A percentile compares a stretch with the other conserved stretches of the same genome.
Evolutionary conservation across 2,113 vertebrate genomes (phyloP).

Genomic region (Campylorhamphus procurvoides): DNA sequence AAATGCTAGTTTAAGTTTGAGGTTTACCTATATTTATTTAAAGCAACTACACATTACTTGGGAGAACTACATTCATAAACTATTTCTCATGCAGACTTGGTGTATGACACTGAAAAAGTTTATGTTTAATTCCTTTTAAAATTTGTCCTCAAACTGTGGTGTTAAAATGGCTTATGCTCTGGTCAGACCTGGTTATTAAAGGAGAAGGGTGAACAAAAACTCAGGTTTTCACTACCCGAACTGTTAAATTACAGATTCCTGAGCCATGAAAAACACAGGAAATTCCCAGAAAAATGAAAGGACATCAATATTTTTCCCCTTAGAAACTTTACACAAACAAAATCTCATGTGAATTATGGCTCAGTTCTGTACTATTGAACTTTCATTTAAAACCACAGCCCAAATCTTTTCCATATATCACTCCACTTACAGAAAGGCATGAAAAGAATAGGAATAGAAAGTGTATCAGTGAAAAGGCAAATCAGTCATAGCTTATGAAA

Average conservation of each 20-base stretch:
- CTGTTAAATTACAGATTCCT: neutral
- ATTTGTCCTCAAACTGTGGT: neutral
- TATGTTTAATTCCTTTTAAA: neutral
- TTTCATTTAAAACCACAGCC: neutral
- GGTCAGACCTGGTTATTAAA: neutral
- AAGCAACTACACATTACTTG: neutral
- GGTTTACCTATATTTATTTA: accelerated
- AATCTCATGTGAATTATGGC: neutral
- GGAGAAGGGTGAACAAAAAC: neutral
- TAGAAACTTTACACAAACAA: neutral
- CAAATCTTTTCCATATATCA: neutral
- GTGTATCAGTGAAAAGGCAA: neutral
- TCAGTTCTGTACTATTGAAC: neutral
- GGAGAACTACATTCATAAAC: neutral
- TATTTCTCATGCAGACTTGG: neutral
- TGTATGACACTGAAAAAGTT: neutral
- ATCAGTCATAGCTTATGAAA: neutral
- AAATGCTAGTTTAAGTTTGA: neutral
- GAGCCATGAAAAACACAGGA: neutral
- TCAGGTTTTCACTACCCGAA: neutral
- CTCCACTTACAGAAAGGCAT: neutral
- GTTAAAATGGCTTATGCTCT: neutral
- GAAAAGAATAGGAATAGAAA: neutral
- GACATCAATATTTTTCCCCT: neutral
- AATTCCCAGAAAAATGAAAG: neutral